Percentiles rank a stretch among this genome's conserved stretches.
Conservation (phyloP, 2,797 vertebrate species). For the Anisognathus igniventris region DNA sequence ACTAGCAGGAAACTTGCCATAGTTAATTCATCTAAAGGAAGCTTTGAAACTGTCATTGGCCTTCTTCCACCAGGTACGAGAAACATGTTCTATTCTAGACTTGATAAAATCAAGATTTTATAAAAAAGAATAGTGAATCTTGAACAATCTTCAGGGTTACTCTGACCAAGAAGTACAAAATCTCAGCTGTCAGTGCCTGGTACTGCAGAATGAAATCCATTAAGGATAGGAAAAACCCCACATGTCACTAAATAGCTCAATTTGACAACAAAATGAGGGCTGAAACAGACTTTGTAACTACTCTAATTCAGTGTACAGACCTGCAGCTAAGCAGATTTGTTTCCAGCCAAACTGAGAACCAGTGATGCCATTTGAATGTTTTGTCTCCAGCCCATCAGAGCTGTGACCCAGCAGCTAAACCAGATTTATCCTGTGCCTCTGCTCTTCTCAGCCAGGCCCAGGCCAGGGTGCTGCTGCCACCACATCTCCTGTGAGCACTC, state of each 20-base stretch:
- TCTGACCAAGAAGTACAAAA: neutral
- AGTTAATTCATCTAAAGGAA: neutral
- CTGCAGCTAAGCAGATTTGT: neutral
- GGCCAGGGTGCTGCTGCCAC: fast-evolving
- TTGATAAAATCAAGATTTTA: neutral
- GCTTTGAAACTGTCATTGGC: neutral
- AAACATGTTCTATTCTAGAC: neutral
- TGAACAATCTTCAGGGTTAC: neutral
- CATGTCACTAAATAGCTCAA: neutral
- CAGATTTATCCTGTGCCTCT: neutral
- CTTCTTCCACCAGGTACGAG: neutral
- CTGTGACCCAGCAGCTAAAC: neutral
- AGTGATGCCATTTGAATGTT: neutral
- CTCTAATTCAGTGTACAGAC: neutral
- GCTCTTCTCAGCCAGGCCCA: neutral
- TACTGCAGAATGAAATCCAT: neutral
- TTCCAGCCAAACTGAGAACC: neutral
- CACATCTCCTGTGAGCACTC: fast-evolving
- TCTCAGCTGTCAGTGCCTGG: neutral
- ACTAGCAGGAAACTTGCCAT: neutral
- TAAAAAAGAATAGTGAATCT: neutral
- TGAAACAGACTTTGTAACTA: neutral
- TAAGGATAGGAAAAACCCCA: neutral
- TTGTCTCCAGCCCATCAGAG: fast-evolving
- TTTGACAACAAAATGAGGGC: neutral